Evolutionary conservation across 1,140 invertebrate genomes (phyloP).

Genomic region (Drosophila santomea): DNA sequence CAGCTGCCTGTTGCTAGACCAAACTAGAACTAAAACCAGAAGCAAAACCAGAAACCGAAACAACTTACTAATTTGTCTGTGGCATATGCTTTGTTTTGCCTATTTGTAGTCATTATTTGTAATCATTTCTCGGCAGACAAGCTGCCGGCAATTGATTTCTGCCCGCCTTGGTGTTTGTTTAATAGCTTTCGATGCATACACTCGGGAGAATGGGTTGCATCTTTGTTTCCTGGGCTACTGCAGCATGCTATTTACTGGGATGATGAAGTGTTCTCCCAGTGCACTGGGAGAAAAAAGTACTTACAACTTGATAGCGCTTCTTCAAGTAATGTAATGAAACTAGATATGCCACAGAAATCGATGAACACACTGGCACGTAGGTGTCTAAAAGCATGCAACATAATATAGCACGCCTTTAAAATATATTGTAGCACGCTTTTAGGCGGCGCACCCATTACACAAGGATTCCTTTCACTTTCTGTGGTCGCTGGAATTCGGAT

Average conservation of each 20-base stretch:
- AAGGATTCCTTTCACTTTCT: neutral
- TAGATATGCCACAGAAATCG: too few species aligned
- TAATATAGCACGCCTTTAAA: neutral
- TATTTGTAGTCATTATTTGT: slow-evolving; percentile 45
- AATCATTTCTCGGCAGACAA: slow-evolving; percentile 54
- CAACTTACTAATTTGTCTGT: slow-evolving; percentile 47
- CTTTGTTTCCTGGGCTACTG: slow-evolving; percentile 7
- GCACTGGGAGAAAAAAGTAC: neutral
- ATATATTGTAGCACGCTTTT: neutral
- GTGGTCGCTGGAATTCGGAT: neutral
- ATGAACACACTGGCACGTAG: too few species aligned
- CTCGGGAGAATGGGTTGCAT: slow-evolving; percentile 5
- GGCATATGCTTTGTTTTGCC: slow-evolving; percentile 66
- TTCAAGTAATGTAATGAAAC: too few species aligned
- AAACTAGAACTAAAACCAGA: neutral
- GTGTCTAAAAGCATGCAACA: neutral
- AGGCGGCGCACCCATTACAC: too few species aligned
- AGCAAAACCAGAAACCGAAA: neutral
- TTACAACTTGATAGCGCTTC: neutral
- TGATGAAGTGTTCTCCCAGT: slow-evolving; percentile 21
- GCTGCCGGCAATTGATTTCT: slow-evolving; percentile 71
- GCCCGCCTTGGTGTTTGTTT: slow-evolving; percentile 40
- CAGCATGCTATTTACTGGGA: slow-evolving; percentile 25
- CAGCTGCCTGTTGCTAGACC: slow-evolving; percentile 3
- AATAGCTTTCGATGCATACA: slow-evolving; percentile 28